Base-by-base conservation (phyloP, 2,113 vertebrate species). In the Lepisosteus osseus region DNA sequence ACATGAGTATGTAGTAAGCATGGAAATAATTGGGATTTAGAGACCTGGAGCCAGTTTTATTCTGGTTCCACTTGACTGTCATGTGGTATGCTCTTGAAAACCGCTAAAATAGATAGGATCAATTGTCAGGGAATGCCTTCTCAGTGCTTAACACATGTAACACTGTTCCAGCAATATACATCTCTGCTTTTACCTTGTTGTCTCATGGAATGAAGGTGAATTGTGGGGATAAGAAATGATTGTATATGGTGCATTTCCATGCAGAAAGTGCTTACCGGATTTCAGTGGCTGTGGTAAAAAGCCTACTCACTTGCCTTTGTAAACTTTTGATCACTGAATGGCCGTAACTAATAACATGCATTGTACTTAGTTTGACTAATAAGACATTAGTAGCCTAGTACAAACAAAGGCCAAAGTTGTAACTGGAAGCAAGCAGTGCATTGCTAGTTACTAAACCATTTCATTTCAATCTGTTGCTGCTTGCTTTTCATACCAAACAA, bases 1-100 rank as follows among this genome's bases (percentile, higher is more conserved):
- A 5, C 47, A 51, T 78, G 43, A 8, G 78, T 74, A 79, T 17
- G 17, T 73, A 68, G 65, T 73, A 61, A 13, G 54, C 29, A 56
- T 11, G n/a, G 64, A 45, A 72, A 44, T 67, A 54, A 67, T 47
- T 59, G 5, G 61, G 55, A 41, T 62, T 8, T 51, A 47, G 45
- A 61, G 54, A 15, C 72, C 57, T 43, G 9, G 56, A 57, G 11
- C 65, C 51, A 54, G 54, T 72, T 72, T 15, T 65, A 65, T 65
- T 54, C 54, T 61, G 45, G 43, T 44, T 65, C 63, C 14, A 14
- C 64, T 44, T 14, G 44, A 14, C 45, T n/a, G 11, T 45, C 63
- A 43, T 44, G 64, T 14, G 40, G 29, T 42, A 42, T 65, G n/a
- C 7, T 64, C 17, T 64, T 64, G 62, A 15, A 42, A 13, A 42